Percentiles rank a stretch among this genome's conserved stretches.
Evolutionary conservation across 1,140 invertebrate species (phyloP).

Genomic region (Ceratosolen fusciceps): DNA sequence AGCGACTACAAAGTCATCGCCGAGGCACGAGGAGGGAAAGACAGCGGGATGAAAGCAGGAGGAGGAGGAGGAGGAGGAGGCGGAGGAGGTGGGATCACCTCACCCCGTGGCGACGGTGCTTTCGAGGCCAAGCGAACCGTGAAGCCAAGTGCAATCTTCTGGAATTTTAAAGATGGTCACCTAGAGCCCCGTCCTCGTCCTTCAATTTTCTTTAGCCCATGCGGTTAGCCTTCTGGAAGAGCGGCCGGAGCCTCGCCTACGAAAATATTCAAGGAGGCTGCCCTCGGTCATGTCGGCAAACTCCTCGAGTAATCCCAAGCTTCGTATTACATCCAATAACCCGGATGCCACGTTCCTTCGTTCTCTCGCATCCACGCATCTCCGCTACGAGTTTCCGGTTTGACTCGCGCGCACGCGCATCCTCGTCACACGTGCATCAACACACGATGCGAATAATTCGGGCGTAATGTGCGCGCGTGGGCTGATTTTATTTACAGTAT

Average conservation of each 20-base stretch:
- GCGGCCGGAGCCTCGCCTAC: slow-evolving; percentile 41
- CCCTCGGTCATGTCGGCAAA: background rate
- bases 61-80: background rate
- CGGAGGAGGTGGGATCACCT: slow-evolving; percentile 40
- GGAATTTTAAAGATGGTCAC: slow-evolving; percentile 66
- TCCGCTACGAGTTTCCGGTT: background rate
- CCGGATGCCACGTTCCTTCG: too few relatives aligned
- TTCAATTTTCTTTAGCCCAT: slow-evolving; percentile 33
- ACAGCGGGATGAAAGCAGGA: slow-evolving; percentile 28
- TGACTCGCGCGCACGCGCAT: background rate
- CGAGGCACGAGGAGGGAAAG: slow-evolving; percentile 50
- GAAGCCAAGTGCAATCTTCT: slow-evolving; percentile 63
- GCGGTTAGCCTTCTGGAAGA: slow-evolving; percentile 62
- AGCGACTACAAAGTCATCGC: slow-evolving; percentile 60
- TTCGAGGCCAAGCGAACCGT: slow-evolving; percentile 61
- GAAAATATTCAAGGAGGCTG: slow-evolving; percentile 28
- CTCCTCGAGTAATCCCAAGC: too few relatives aligned
- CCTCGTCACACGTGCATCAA: too few relatives aligned
- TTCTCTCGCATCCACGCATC: too few relatives aligned
- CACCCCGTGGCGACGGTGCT: slow-evolving; percentile 51
- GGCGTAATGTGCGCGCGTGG: too few relatives aligned
- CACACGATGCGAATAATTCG: too few relatives aligned
- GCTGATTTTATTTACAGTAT: too few relatives aligned
- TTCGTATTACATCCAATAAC: too few relatives aligned
- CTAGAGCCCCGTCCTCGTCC: slow-evolving; percentile 51